Evolutionary conservation across 2,113 vertebrate species (phyloP).

Genomic region (Ciconia boyciana): DNA sequence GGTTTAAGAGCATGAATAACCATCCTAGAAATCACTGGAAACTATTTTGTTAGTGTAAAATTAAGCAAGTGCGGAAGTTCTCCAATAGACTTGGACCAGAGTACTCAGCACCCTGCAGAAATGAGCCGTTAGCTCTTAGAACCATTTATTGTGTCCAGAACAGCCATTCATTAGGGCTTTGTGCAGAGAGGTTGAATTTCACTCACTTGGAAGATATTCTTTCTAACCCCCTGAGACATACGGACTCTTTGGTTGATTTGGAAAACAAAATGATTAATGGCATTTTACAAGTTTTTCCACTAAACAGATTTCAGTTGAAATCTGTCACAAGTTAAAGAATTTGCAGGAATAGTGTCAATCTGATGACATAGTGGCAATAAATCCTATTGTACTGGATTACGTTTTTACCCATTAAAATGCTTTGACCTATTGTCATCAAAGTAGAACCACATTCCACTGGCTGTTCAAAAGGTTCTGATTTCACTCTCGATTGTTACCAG

Average conservation of each 20-base stretch:
- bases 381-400: constrained; percentile 33
- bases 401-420: constrained; percentile 23
- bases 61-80: background rate
- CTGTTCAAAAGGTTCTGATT: constrained; percentile 58
- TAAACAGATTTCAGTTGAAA: background rate
- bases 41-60: background rate
- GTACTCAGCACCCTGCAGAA: constrained; percentile 17
- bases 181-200: constrained; percentile 25
- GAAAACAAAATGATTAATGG: constrained; percentile 36
- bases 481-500: constrained; percentile 53
- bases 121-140: background rate
- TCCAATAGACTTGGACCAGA: background rate
- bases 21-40: constrained; percentile 31
- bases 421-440: constrained; percentile 31
- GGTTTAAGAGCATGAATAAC: constrained; percentile 7
- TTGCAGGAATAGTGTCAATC: constrained; percentile 8
- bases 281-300: constrained; percentile 15
- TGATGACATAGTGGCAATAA: constrained; percentile 34
- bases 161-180: background rate
- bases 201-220: background rate
- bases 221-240: background rate
- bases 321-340: constrained; percentile 4
- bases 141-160: background rate
- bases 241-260: background rate
- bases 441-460: constrained; percentile 61